A percentile compares a stretch with the other conserved stretches of the same genome.
Evolutionary conservation across 2,797 vertebrate species (phyloP).

Genomic region (Basileuterus tristriatus): DNA sequence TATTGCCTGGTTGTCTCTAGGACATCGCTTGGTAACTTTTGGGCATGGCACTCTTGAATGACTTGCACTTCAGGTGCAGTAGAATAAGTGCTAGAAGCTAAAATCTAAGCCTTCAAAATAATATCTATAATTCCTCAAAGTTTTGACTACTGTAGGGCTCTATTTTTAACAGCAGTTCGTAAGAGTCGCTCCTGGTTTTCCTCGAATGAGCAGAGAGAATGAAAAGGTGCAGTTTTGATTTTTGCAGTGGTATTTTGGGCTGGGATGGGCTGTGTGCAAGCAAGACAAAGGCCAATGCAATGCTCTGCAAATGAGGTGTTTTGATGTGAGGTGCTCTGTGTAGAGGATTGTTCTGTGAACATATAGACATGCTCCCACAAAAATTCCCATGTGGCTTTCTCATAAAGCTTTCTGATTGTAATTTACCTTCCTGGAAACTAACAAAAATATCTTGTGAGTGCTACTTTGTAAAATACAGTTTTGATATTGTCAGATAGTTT

Average conservation of each 20-base stretch:
- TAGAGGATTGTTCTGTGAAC: background rate
- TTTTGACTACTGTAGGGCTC: conserved; percentile 3
- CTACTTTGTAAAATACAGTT: background rate
- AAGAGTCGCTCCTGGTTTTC: conserved; percentile 5
- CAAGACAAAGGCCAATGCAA: background rate
- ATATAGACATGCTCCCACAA: accelerated
- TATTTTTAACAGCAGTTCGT: conserved; percentile 23
- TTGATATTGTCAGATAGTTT: background rate
- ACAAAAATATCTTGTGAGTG: background rate
- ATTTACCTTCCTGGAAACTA: background rate
- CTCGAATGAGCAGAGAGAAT: conserved; percentile 17
- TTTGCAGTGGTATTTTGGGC: background rate
- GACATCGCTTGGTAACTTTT: conserved; percentile 21
- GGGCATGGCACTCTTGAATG: background rate
- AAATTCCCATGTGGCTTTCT: background rate
- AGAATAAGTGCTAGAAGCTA: background rate
- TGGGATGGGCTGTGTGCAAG: background rate
- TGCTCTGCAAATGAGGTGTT: background rate
- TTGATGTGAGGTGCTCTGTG: background rate
- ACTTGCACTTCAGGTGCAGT: background rate
- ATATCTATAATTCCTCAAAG: conserved; percentile 38
- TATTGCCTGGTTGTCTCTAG: conserved; percentile 50
- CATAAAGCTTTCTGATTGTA: background rate
- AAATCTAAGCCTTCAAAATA: conserved; percentile 8
- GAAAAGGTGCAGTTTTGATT: background rate